A percentile compares a stretch with the other conserved stretches of the same genome.
phyloP scores from a whole-genome alignment of 2,888 invertebrate genomes.

The Nysson spinosus region DNA sequence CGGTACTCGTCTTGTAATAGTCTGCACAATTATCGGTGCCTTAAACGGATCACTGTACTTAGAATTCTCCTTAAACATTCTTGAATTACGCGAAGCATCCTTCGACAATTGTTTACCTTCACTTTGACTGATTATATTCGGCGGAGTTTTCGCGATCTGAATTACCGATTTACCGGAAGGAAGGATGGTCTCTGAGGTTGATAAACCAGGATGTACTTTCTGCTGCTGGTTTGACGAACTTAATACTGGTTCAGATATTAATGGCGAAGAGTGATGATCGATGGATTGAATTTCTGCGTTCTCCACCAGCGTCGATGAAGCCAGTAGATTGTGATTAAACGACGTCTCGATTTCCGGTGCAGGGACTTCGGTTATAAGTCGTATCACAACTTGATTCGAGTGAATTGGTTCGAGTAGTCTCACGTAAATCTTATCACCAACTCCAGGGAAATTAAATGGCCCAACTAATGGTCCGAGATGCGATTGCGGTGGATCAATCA shows the following conservation, averaged over 20 bases:
- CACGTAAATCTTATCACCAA: slow-evolving; percentile 62
- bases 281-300: background rate
- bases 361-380: slow-evolving; percentile 47
- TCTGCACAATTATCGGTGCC: background rate
- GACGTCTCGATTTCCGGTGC: slow-evolving; percentile 13
- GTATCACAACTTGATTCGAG: slow-evolving; percentile 57
- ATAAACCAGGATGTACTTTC: background rate
- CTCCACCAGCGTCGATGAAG: background rate
- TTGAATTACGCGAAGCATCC: background rate
- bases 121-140: background rate
- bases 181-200: background rate
- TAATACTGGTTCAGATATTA: background rate
- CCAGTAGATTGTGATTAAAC: slow-evolving; percentile 6
- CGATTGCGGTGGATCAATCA: slow-evolving; percentile 40
- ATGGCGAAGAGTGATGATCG: background rate
- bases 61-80: background rate
- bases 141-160: background rate
- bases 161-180: background rate
- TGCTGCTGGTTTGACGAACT: background rate
- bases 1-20: background rate
- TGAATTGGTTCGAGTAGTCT: slow-evolving; percentile 53
- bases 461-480: slow-evolving; percentile 59
- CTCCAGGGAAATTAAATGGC: slow-evolving; percentile 63
- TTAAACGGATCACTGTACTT: background rate
- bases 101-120: rapidly evolving